Base-by-base conservation (phyloP, 2,888 invertebrate genomes). In the Allolobophora icterica region DNA sequence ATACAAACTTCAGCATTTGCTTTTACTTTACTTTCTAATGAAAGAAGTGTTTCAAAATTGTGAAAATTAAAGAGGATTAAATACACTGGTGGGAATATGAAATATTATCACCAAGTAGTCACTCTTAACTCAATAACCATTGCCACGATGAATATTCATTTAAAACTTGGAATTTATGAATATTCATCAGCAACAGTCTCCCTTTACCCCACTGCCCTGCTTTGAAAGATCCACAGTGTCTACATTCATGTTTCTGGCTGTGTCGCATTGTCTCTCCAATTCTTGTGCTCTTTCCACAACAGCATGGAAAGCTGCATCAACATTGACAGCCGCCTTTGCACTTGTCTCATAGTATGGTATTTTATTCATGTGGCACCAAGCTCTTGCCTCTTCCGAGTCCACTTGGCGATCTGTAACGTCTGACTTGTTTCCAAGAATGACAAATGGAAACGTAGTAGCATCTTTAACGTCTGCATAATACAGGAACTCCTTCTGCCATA, bases 371-470 rank as follows among this genome's bases (percentile, higher is more conserved):
- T 96, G 96, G 94, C 98, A 98, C 98, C 98, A 98, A 42, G 97
- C 96, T 93, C 97, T 96, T 92, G 97, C 96, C 95, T 97, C 97
- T 90, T 97, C 97, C 91, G 96, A 96, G 1, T 97, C 96, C 35
- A 98, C 97, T 94, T 97, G 93, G 19, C 95, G 93, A 89, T 94
- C 94, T 58, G 94, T 94, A 35, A 91, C 93, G 92, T 96, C 96
- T 45, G 98, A 97, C 97, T 99, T 98, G 96, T 98, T 99, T 71
- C 98, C 98, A 93, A 98, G 97, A 89, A 98, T 97, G 94, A 98
- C 97, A 94, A 98, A 98, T 0, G 98, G 98, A 95, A 98, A 98
- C 87, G 96, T 96, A 90, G 96, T 96, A 58, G 97, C 97, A 93
- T 97, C 97, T 94, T 97, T 97, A 4, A 98, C 97, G 93, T 98